A percentile compares a stretch with the other conserved stretches of the same genome.
phyloP scores from a whole-genome alignment of 2,797 vertebrate species.

The Picus viridis region DNA sequence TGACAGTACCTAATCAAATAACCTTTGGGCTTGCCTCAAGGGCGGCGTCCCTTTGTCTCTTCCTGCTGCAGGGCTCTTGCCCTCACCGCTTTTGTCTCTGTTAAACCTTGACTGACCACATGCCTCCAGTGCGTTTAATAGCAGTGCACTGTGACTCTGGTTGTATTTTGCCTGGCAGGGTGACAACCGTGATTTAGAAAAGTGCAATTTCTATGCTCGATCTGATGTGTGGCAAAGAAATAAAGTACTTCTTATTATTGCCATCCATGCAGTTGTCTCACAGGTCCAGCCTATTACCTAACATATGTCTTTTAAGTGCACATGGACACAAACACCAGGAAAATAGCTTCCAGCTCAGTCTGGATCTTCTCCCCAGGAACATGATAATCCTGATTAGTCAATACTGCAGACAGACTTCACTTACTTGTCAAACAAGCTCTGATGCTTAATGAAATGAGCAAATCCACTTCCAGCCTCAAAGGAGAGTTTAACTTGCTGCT shows the following conservation, averaged over 20 bases:
- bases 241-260: neutral
- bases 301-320: neutral
- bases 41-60: neutral
- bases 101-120: fast-evolving
- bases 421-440: conserved; percentile 37
- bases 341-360: conserved; percentile 21
- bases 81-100: neutral
- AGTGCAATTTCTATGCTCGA: neutral
- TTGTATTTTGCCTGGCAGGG: neutral
- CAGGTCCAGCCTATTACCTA: neutral
- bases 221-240: neutral
- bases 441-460: conserved; percentile 33
- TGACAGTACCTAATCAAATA: neutral
- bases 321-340: neutral
- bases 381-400: neutral
- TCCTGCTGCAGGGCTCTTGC: neutral
- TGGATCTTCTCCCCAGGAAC: conserved; percentile 4
- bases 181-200: neutral
- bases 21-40: neutral
- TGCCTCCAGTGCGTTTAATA: neutral
- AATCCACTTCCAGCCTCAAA: conserved; percentile 40
- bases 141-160: fast-evolving
- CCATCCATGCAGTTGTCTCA: neutral
- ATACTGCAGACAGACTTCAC: neutral
- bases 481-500: conserved; percentile 20